Evolutionary conservation across 2,888 invertebrate species (phyloP).

Genomic region (Eustalomyia histrio): DNA sequence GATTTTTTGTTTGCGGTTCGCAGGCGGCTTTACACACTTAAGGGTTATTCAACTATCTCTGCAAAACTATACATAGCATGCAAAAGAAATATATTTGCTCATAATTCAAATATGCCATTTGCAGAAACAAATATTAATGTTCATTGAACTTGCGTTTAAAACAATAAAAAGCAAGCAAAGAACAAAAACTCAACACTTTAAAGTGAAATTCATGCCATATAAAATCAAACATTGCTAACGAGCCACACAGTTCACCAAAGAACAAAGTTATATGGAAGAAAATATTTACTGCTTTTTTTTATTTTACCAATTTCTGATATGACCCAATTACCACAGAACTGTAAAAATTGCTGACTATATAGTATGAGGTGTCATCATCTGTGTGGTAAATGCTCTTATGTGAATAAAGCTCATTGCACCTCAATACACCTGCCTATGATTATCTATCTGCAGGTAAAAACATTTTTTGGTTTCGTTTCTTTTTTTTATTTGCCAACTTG

Average conservation of each 20-base stretch:
- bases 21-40: not conserved
- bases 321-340: constrained; percentile 51
- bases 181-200: not conserved
- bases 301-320: constrained; percentile 42
- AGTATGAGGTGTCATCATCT: constrained; percentile 18
- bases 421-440: constrained; percentile 41
- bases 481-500: constrained; percentile 10
- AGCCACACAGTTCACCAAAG: constrained; percentile 7
- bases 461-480: constrained; percentile 2
- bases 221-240: constrained; percentile 43
- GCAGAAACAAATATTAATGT: constrained; percentile 35
- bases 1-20: not conserved
- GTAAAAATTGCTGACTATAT: constrained; percentile 38
- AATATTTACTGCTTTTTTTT: not conserved
- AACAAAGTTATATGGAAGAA: not conserved
- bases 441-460: constrained; percentile 16
- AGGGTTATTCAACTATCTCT: not conserved
- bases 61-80: not conserved
- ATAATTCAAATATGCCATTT: constrained; percentile 18
- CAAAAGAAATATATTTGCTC: not conserved
- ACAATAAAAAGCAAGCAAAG: not conserved
- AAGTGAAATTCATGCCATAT: constrained; percentile 24
- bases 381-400: not conserved
- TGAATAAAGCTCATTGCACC: constrained; percentile 29
- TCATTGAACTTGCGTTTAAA: constrained; percentile 42